These are phyloP conservation scores for Tetramorium parvispinum DNA, from an alignment of 1,140 invertebrate genomes.

Conservation along the genomic window DNA sequence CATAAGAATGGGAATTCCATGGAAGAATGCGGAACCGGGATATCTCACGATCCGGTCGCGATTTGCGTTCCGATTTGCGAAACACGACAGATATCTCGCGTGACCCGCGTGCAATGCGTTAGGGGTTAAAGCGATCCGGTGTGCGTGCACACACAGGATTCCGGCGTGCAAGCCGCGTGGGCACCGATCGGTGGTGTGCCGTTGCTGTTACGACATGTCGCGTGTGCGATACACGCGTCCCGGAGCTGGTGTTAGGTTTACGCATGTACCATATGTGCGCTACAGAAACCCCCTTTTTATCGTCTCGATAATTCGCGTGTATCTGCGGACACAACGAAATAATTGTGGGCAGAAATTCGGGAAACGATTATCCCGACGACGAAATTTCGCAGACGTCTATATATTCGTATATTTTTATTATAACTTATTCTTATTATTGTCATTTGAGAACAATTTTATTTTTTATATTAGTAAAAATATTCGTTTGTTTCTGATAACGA, in stretches of 20 bases:
- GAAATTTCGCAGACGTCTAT: no score
- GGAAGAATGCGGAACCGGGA: background rate
- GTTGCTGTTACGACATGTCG: constrained; percentile 70
- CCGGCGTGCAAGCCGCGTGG: constrained; percentile 61
- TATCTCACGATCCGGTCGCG: background rate
- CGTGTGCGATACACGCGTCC: constrained; percentile 3
- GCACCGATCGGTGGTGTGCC: constrained; percentile 17
- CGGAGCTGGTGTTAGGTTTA: background rate
- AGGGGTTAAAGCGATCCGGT: constrained; percentile 21
- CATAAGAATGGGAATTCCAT: background rate
- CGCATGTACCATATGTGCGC: background rate
- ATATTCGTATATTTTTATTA: no score
- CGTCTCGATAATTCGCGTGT: background rate
- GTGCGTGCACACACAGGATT: constrained; percentile 30
- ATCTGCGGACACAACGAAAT: no score
- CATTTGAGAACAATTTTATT: no score
- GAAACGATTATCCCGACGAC: no score
- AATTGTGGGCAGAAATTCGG: no score
- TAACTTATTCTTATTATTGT: no score
- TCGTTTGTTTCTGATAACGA: no score
- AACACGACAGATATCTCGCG: constrained; percentile 34
- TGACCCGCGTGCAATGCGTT: constrained; percentile 28
- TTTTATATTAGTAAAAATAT: no score
- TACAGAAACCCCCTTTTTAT: background rate
- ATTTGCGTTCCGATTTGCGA: constrained; percentile 27